These are phyloP conservation scores for Corythucha ciliata DNA, from an alignment of 2,888 invertebrate species.

Conservation along the genomic window DNA sequence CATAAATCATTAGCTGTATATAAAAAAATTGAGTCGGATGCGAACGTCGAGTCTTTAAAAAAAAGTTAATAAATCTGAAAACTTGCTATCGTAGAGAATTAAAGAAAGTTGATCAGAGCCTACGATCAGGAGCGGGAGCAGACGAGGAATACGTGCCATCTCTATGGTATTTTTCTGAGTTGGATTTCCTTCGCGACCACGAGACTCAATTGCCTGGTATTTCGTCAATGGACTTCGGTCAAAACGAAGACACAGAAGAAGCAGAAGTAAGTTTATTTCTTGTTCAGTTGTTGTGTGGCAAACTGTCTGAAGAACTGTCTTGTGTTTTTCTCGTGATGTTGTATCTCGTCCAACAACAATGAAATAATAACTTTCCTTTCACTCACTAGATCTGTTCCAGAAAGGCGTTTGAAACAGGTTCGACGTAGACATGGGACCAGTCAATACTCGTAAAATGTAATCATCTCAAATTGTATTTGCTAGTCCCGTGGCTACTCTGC, in stretches of 20 bases:
- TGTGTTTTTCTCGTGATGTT: too few species aligned
- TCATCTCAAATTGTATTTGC: too few species aligned
- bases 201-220: conserved; percentile 14
- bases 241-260: background rate
- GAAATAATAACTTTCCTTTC: too few species aligned
- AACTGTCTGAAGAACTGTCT: too few species aligned
- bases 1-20: conserved; percentile 3
- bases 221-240: background rate
- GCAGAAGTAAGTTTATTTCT: too few species aligned
- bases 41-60: conserved; percentile 13
- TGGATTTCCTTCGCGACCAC: conserved; percentile 31
- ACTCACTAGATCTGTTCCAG: too few species aligned
- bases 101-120: conserved; percentile 30
- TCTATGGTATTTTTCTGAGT: conserved; percentile 35
- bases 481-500: too few species aligned
- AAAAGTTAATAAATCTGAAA: conserved; percentile 23
- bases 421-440: too few species aligned
- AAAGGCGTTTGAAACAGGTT: too few species aligned
- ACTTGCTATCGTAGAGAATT: conserved; percentile 28
- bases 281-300: too few species aligned
- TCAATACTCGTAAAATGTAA: too few species aligned
- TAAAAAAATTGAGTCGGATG: conserved; percentile 10
- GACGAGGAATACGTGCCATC: conserved; percentile 34
- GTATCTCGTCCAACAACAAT: too few species aligned
- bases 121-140: conserved; percentile 32